phyloP scores from a whole-genome alignment of 2,113 vertebrate genomes.

The Urocitellus parryii region DNA sequence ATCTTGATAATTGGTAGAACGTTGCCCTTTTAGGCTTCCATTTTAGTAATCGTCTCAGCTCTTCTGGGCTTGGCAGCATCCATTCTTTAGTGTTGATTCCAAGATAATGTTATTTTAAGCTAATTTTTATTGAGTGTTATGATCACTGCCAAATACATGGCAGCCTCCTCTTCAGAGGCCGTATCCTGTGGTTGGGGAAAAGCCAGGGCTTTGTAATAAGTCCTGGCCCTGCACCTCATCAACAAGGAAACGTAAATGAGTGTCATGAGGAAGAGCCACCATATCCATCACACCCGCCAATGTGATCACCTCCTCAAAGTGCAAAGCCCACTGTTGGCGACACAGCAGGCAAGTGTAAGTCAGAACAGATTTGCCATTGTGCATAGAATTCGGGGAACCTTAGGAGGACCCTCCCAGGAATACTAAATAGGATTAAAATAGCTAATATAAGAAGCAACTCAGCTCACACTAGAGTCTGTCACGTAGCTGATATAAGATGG shows the following conservation, averaged over 20 bases:
- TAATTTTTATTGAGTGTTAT: neutral
- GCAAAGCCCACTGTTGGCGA: neutral
- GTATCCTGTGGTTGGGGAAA: neutral
- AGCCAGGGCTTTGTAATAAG: neutral
- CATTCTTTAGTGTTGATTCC: neutral
- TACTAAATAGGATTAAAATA: neutral
- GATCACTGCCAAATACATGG: neutral
- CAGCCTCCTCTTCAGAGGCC: neutral
- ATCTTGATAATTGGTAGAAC: neutral
- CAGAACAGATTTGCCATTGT: neutral
- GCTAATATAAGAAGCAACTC: neutral
- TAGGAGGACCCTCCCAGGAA: neutral
- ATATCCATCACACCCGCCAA: neutral
- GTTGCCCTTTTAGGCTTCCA: neutral
- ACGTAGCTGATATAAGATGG: neutral
- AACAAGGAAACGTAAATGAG: neutral
- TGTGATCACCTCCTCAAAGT: fast-evolving
- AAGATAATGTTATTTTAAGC: neutral
- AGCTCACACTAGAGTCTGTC: neutral
- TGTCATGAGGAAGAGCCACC: neutral
- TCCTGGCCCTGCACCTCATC: neutral
- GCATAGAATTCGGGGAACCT: neutral
- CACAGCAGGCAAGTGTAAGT: neutral
- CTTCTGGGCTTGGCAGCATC: neutral
- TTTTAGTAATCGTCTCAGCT: neutral